phyloP scores from a whole-genome alignment of 2,888 invertebrate species.

The Athrips mouffetella region DNA sequence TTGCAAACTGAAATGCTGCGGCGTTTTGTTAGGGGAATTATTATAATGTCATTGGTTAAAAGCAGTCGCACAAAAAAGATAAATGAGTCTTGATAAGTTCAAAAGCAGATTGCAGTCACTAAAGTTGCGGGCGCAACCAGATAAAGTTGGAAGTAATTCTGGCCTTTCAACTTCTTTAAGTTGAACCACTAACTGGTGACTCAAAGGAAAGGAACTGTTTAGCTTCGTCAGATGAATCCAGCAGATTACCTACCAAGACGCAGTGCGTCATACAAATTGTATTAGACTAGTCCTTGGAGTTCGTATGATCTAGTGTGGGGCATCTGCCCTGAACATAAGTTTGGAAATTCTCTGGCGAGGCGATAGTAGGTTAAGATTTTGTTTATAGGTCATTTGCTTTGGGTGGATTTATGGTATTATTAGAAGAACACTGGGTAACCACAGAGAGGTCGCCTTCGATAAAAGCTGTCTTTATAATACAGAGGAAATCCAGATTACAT shows the following conservation, averaged over 20 bases:
- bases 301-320: not conserved
- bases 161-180: slow-evolving; percentile 44
- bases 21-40: too few relatives aligned
- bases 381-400: too few relatives aligned
- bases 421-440: too few relatives aligned
- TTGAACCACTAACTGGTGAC: slow-evolving; percentile 46
- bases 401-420: not conserved
- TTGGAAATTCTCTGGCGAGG: too few relatives aligned
- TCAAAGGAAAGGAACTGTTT: slow-evolving; percentile 66
- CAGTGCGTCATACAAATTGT: slow-evolving; percentile 15
- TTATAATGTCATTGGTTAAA: too few relatives aligned
- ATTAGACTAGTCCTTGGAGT: not conserved
- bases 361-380: too few relatives aligned
- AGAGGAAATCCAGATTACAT: too few relatives aligned
- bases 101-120: slow-evolving; percentile 16
- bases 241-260: slow-evolving; percentile 40
- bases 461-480: too few relatives aligned
- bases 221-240: slow-evolving; percentile 52
- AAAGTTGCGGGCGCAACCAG: slow-evolving; percentile 45
- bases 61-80: too few relatives aligned
- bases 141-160: slow-evolving; percentile 54
- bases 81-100: slow-evolving; percentile 2
- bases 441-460: too few relatives aligned
- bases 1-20: too few relatives aligned
- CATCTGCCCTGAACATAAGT: not conserved